Evolutionary conservation across 2,888 invertebrate species (phyloP).

Genomic region (Drosophila trichaetosa): DNA sequence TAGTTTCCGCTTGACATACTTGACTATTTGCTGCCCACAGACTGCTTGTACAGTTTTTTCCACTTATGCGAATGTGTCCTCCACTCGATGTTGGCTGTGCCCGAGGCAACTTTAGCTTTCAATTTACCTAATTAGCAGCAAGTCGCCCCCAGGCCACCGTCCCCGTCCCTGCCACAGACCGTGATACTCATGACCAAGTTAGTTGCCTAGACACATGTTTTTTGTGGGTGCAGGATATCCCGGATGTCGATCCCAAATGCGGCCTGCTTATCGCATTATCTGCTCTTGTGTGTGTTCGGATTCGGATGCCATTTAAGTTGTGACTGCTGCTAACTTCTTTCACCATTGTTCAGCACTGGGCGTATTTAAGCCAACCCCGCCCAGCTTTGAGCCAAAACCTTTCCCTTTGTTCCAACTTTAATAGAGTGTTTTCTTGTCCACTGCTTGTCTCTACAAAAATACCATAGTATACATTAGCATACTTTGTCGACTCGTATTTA

Average conservation of each 20-base stretch:
- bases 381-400: background rate
- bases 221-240: constrained; percentile 1
- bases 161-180: background rate
- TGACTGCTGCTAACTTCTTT: constrained; percentile 43
- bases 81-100: constrained; percentile 19
- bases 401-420: constrained; percentile 25
- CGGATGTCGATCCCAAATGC: constrained; percentile 32
- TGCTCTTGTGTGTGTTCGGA: constrained; percentile 33
- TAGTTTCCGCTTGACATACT: background rate
- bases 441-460: constrained; percentile 16
- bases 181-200: background rate
- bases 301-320: constrained; percentile 60
- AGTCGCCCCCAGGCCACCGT: background rate
- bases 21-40: background rate
- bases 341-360: constrained; percentile 36
- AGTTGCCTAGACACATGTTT: constrained; percentile 34
- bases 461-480: constrained; percentile 22
- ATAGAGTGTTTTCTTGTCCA: constrained; percentile 11
- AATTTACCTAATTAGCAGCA: constrained; percentile 74
- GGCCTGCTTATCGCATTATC: constrained; percentile 65
- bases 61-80: constrained; percentile 14
- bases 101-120: constrained; percentile 63
- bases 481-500: constrained; percentile 32
- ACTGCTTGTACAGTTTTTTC: background rate
- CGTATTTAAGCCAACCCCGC: constrained; percentile 8